Conservation (phyloP, 2,888 invertebrate species). For the Drosophila setosimentum region DNA sequence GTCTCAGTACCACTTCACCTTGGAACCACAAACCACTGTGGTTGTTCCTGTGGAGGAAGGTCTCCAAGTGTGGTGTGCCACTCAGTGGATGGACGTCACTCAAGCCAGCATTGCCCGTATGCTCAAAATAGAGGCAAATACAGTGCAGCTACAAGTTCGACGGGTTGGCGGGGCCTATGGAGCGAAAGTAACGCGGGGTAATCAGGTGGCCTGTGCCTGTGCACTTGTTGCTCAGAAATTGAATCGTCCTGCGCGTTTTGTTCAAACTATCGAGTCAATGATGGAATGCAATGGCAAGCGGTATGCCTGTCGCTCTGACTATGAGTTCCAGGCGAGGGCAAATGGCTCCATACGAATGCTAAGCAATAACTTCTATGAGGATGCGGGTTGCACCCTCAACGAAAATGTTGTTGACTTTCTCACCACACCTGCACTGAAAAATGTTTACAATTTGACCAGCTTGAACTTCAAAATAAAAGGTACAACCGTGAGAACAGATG, state of each 20-base stretch:
- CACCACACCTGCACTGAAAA: constrained; percentile 83
- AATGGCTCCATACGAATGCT: constrained; percentile 89
- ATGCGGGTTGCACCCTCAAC: constrained; percentile 86
- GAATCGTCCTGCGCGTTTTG: constrained; percentile 89
- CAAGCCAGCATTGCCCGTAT: constrained; percentile 87
- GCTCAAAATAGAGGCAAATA: constrained; percentile 86
- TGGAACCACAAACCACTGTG: constrained; percentile 90
- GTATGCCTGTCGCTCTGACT: constrained; percentile 87
- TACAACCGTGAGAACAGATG: constrained; percentile 88
- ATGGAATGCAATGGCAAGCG: constrained; percentile 90
- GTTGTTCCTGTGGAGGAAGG: constrained; percentile 90
- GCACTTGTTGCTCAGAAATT: constrained; percentile 88
- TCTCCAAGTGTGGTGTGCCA: constrained; percentile 88
- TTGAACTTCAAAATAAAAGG: constrained; percentile 88
- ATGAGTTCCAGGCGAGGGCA: constrained; percentile 88
- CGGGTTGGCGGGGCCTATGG: constrained; percentile 94
- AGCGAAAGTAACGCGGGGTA: constrained; percentile 89
- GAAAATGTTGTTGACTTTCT: constrained; percentile 85
- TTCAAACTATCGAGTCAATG: constrained; percentile 90
- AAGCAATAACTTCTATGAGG: constrained; percentile 86
- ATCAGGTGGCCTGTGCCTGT: constrained; percentile 88
- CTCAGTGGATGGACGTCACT: constrained; percentile 88
- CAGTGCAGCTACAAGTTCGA: constrained; percentile 90
- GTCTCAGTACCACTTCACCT: constrained; percentile 90
- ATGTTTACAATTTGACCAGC: constrained; percentile 88